Percentiles rank a stretch among this genome's conserved stretches.
phyloP scores from a whole-genome alignment of 2,797 vertebrate genomes.

The Leuciscus waleckii region DNA sequence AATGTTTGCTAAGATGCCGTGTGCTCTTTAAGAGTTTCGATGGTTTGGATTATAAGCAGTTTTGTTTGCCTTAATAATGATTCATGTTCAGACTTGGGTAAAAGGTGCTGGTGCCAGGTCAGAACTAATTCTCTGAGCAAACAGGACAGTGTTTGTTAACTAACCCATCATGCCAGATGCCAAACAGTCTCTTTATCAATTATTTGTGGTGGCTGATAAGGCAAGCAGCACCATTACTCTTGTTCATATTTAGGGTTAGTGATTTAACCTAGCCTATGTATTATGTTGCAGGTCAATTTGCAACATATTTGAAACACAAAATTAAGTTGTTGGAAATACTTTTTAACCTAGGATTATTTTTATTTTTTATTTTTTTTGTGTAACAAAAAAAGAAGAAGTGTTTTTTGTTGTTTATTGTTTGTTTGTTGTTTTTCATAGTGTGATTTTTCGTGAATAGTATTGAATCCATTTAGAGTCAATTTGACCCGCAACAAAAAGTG shows the following conservation, averaged over 20 bases:
- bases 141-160: slow-evolving; percentile 20
- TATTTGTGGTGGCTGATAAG: neutral
- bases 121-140: slow-evolving; percentile 19
- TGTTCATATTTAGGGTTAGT: neutral
- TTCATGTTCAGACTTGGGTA: neutral
- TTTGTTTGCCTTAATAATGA: slow-evolving; percentile 12
- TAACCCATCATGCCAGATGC: neutral
- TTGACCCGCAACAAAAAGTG: no score
- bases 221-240: neutral
- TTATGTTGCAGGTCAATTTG: no score
- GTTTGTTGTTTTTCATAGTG: no score
- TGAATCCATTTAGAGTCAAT: no score
- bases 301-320: no score
- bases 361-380: no score
- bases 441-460: no score
- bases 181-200: neutral
- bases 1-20: neutral
- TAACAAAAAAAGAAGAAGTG: no score
- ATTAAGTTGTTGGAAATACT: no score
- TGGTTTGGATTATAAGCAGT: neutral
- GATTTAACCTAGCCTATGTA: neutral
- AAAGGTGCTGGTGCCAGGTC: slow-evolving; percentile 20
- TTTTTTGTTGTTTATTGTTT: no score
- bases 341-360: no score
- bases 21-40: neutral